These are phyloP conservation scores for Drosophila trichaetosa DNA, from an alignment of 2,888 invertebrate species.

Conservation along the genomic window DNA sequence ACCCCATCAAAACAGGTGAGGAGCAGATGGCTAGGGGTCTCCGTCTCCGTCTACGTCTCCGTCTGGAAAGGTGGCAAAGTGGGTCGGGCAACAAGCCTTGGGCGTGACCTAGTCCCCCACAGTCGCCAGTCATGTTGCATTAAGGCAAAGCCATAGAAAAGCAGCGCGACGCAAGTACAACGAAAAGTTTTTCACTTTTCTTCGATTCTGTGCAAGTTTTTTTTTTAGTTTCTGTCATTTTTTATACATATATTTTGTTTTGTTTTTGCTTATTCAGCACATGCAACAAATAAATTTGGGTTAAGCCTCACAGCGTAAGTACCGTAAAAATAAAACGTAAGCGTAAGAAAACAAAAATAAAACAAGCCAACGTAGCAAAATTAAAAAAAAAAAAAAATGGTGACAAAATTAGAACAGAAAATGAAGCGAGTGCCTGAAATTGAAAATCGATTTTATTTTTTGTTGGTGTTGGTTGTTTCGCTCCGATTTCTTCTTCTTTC, in stretches of 20 bases:
- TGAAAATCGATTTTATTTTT: slow-evolving; percentile 73
- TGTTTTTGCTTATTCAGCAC: slow-evolving; percentile 79
- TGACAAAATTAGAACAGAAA: slow-evolving; percentile 74
- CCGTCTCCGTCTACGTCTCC: neutral
- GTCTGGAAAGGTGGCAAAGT: slow-evolving; percentile 36
- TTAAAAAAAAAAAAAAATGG: slow-evolving; percentile 47
- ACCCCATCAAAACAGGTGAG: slow-evolving; percentile 14
- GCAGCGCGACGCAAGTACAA: slow-evolving; percentile 38
- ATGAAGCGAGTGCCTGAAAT: slow-evolving; percentile 55
- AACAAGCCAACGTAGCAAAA: slow-evolving; percentile 57
- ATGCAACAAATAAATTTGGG: slow-evolving; percentile 81
- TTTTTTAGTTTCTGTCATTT: slow-evolving; percentile 4
- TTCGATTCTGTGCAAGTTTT: slow-evolving; percentile 52
- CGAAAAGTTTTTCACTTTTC: slow-evolving; percentile 41
- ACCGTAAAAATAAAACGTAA: slow-evolving; percentile 59
- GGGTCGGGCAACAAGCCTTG: slow-evolving; percentile 61
- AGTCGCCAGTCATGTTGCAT: slow-evolving; percentile 56
- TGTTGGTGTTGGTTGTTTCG: slow-evolving; percentile 10
- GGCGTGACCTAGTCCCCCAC: slow-evolving; percentile 66
- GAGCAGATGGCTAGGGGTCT: slow-evolving; percentile 7
- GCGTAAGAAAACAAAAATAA: slow-evolving; percentile 55
- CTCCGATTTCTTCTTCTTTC: slow-evolving; percentile 14
- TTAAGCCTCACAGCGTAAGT: slow-evolving; percentile 74
- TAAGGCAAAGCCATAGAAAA: slow-evolving; percentile 73
- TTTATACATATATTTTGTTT: slow-evolving; percentile 8